Evolutionary conservation across 2,113 vertebrate genomes (phyloP).

Genomic region (Rhynchopsitta pachyrhyncha): DNA sequence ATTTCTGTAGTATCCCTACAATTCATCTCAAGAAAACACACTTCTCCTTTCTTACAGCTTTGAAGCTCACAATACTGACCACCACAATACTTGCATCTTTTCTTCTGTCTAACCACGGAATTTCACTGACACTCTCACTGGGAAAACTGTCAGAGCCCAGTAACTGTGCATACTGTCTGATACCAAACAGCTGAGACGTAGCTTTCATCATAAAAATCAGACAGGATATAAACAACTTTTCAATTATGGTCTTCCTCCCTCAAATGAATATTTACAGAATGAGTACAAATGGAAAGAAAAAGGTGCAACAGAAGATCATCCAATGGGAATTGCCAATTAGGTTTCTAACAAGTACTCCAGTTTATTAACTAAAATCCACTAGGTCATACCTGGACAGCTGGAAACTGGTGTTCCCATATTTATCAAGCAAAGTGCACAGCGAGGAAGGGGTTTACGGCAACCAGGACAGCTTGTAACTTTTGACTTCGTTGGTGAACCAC

Average conservation of each 20-base stretch:
- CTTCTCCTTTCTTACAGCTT: neutral
- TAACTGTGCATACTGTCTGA: neutral
- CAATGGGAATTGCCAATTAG: neutral
- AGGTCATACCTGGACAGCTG: slow-evolving; percentile 86
- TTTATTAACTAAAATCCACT: neutral
- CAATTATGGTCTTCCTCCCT: neutral
- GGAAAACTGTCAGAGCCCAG: neutral
- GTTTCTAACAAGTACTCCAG: neutral
- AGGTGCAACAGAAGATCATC: neutral
- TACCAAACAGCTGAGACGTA: neutral
- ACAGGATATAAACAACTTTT: neutral
- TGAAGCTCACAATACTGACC: neutral
- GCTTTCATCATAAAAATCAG: neutral
- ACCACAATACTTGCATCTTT: neutral
- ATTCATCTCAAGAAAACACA: neutral
- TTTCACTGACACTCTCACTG: neutral
- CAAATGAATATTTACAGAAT: neutral
- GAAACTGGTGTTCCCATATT: slow-evolving; percentile 99
- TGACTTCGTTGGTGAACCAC: slow-evolving; percentile 96
- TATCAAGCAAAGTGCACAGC: slow-evolving; percentile 97
- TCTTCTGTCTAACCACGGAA: neutral
- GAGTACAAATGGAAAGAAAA: neutral
- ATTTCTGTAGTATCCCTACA: neutral
- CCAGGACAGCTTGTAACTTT: slow-evolving; percentile 98
- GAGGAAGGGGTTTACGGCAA: slow-evolving; percentile 95